Evolutionary conservation across 2,113 vertebrate species (phyloP).

Genomic region (Notothenia coriiceps): DNA sequence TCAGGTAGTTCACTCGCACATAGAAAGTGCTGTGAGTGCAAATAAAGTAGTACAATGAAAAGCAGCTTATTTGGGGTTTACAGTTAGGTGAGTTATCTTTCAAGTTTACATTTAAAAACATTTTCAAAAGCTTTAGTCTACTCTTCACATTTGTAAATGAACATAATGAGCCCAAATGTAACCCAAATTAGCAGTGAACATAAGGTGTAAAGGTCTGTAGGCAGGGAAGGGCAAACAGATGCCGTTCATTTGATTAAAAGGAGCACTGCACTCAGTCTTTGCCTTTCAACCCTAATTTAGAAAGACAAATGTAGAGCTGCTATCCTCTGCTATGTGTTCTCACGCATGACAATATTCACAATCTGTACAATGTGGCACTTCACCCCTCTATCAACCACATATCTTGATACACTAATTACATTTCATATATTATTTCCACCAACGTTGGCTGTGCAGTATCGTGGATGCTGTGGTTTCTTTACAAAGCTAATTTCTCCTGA

Average conservation of each 20-base stretch:
- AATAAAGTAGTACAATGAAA: constrained; percentile 22
- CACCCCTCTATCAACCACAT: constrained; percentile 18
- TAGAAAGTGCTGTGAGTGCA: constrained; percentile 4
- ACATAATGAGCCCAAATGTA: constrained; percentile 28
- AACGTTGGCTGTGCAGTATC: constrained; percentile 3
- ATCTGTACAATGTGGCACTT: not conserved
- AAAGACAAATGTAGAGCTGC: constrained; percentile 21
- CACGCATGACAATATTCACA: not conserved
- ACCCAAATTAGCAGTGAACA: constrained; percentile 28
- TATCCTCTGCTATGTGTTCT: constrained; percentile 15
- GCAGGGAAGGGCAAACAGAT: constrained; percentile 38
- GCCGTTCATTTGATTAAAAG: constrained; percentile 31
- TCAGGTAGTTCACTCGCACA: constrained; percentile 19
- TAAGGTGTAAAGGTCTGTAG: constrained; percentile 32
- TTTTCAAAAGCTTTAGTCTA: constrained; percentile 5
- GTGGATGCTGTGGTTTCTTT: constrained; percentile 14
- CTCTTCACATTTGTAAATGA: too few relatives aligned
- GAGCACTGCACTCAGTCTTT: constrained; percentile 17
- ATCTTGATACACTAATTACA: constrained; percentile 25
- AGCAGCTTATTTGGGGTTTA: constrained; percentile 13
- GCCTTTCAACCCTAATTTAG: constrained; percentile 28
- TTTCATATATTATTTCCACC: constrained; percentile 29
- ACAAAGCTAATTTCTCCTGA: constrained; percentile 11
- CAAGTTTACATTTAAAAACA: not conserved
- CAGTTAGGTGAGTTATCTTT: not conserved